Evolutionary conservation across 2,113 vertebrate genomes (phyloP).

Genomic region (Castor canadensis): DNA sequence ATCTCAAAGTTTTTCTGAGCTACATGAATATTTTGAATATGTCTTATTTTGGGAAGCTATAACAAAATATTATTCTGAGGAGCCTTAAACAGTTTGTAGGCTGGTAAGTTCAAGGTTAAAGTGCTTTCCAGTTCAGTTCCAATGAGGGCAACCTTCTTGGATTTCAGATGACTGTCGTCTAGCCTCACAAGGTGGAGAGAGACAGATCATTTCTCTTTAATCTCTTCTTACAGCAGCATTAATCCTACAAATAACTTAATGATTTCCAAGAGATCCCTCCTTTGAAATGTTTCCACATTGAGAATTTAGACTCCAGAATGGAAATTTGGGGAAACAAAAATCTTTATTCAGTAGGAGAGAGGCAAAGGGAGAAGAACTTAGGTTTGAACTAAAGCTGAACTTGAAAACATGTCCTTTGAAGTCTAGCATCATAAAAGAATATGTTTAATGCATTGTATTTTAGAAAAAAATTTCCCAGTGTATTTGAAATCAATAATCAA

Average conservation of each 20-base stretch:
- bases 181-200: neutral
- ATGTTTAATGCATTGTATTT: neutral
- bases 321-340: neutral
- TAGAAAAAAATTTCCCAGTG: neutral
- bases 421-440: neutral
- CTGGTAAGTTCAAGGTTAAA: neutral
- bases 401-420: neutral
- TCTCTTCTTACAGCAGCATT: neutral
- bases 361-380: neutral
- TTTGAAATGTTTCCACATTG: neutral
- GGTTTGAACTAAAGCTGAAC: neutral
- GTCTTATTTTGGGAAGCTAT: neutral
- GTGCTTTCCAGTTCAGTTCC: rapidly evolving
- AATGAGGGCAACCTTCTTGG: neutral
- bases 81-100: too few relatives aligned
- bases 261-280: rapidly evolving
- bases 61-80: neutral
- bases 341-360: neutral
- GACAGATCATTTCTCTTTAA: neutral
- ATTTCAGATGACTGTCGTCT: neutral
- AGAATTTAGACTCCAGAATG: neutral
- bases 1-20: neutral
- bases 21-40: neutral
- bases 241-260: neutral
- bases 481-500: neutral